These are phyloP conservation scores for Drosophila sucinea DNA, from an alignment of 1,140 invertebrate species.

Conservation along the genomic window DNA sequence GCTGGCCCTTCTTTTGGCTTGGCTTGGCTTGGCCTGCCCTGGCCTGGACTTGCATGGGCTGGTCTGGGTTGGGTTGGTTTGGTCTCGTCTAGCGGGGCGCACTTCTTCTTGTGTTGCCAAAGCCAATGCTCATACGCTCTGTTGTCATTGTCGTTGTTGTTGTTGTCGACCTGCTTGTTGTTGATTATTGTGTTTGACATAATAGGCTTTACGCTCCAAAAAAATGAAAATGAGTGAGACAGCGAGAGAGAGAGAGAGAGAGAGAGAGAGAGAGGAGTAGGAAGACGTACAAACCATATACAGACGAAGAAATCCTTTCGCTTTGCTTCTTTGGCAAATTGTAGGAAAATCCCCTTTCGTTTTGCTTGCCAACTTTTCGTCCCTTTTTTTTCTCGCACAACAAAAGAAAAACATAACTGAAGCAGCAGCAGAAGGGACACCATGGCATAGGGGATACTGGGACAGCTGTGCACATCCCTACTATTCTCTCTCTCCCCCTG, in stretches of 20 bases:
- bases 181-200: conserved; percentile 83
- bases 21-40: background rate
- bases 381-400: conserved; percentile 24
- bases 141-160: conserved; percentile 52
- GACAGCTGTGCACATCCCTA: conserved; percentile 40
- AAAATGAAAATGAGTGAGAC: conserved; percentile 41
- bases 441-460: conserved; percentile 26
- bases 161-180: conserved; percentile 52
- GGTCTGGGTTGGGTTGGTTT: background rate
- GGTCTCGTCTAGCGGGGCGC: conserved; percentile 6
- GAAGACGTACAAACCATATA: conserved; percentile 22
- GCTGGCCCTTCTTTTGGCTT: conserved; percentile 30
- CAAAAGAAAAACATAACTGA: conserved; percentile 15
- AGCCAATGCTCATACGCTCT: conserved; percentile 64
- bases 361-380: conserved; percentile 51
- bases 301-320: conserved; percentile 58
- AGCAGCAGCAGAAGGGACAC: conserved; percentile 11
- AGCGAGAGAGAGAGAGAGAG: conserved; percentile 21
- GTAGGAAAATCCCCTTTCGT: conserved; percentile 72
- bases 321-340: conserved; percentile 74
- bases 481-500: conserved; percentile 25
- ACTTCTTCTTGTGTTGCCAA: conserved; percentile 18
- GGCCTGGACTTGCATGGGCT: background rate
- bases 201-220: conserved; percentile 82
- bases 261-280: conserved; percentile 18